Base-by-base conservation (phyloP, 1,140 invertebrate species). In the Brachionus calyciflorus region DNA sequence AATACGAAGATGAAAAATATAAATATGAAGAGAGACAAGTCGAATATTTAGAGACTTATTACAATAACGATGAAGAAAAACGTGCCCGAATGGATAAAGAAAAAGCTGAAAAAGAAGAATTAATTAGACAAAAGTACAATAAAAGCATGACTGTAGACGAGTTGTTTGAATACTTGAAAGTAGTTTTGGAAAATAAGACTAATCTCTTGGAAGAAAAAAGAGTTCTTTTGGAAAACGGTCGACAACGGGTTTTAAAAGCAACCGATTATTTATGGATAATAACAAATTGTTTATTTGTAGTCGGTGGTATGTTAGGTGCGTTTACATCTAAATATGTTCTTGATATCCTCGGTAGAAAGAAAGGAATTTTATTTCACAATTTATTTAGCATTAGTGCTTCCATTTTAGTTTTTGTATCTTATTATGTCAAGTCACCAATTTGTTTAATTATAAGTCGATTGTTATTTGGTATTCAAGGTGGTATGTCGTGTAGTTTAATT, bases 11-110 rank as follows among this genome's bases (percentile, higher is more conserved):
- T 17, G 46, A 37, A 10, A n/a, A 28, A 9, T 19, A 49, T n/a
- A 41, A 55, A 12, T 49, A 73, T 30, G 46, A 73, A 28, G 19
- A 44, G 19, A 2, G 7, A 2, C 28, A 65, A 26, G 17, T 37
- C 0, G 19, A 82, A 92, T 93, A 79, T 89, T 94, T 80, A 96
- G 94, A 94, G 96, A 87, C 94, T 91, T 78, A 92, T 93, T 53
- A 87, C 92, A 82, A 90, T 90, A 88, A 88, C 96, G 83, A 90
- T 96, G 81, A 92, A 96, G 80, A 94, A 91, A 60, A 92, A 92
- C 83, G 91, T 93, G 85, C 91, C 92, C 90, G 92, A 95, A 84
- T 92, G 94, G 81, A 92, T 93, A 82, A 93, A 93, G 49, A 88
- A 92, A 80, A 90, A 91, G 83, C 89, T 89, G 90, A 82, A 60